Evolutionary conservation across 2,797 vertebrate genomes (phyloP), one percentile per base, ranked within the genome.

Genomic region (Dermochelys coriacea): DNA sequence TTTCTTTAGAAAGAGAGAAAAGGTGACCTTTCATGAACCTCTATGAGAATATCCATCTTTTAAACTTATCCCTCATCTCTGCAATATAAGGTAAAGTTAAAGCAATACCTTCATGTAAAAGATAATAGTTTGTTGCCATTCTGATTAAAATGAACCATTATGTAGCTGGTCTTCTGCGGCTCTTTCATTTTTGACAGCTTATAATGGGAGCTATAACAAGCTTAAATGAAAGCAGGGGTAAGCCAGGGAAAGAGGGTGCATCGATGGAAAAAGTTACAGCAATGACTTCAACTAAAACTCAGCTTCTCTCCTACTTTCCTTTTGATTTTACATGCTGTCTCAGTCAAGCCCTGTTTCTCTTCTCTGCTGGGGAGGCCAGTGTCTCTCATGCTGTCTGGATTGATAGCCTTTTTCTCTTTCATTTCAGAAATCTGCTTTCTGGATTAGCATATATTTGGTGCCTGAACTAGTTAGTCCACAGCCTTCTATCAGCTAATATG

Each of bases 61-160:
- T 25, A 10, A 83, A 74, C 19, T 12, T 50, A 55, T 54, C 14
- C 78, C 59, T 68, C 47, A 2, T 78, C 34, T 41, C 52, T 87
- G 52, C 64, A 80, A 41, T 74, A 74, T 29, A 80, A n/a, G 18
- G n/a, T 5, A 68, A 68, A n/a, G n/a, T 68, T 68, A 8, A 61
- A 31, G 64, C 50, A 55, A 37, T 68, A 11, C 31, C 41, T 68
- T 84, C 49, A 55, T 84, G 41, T 80, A 68, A 52, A 82, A 55
- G 3, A 2, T 71, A 61, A 55, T 15, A 61, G 52, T 34, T 89
- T 61, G 55, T 61, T 71, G 61, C 47, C 12, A 81, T 93, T 87
- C 81, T 91, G 64, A 93, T 84, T 84, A 81, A 87, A 93, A 93
- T 77, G 61, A 84, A 74, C 82, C 82, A 64, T 75, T 92, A 47